phyloP scores from a whole-genome alignment of 92 coral and sea anemone genomes.

The Paragorgia papillata region DNA sequence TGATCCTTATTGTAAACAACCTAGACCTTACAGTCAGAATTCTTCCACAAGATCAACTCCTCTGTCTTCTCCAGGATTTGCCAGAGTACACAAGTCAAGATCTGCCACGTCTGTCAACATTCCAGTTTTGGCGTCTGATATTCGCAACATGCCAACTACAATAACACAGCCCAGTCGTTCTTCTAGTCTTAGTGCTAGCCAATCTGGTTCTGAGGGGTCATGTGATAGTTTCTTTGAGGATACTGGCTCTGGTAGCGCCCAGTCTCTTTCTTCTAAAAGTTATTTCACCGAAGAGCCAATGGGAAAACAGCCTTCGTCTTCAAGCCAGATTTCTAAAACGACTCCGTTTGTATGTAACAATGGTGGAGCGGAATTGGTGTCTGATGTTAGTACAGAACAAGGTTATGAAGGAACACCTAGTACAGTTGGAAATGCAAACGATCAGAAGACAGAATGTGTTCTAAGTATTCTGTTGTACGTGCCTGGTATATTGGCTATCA shows the following conservation, averaged over 20 bases:
- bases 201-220: slow-evolving; percentile 21
- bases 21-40: neutral
- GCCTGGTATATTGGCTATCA: slow-evolving; percentile 61
- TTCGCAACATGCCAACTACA: neutral
- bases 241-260: slow-evolving; percentile 14
- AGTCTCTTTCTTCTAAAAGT: slow-evolving; percentile 2
- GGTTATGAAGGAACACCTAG: slow-evolving; percentile 25
- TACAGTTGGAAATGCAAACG: slow-evolving; percentile 10
- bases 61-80: slow-evolving; percentile 23
- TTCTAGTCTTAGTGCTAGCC: slow-evolving; percentile 17
- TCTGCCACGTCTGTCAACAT: slow-evolving; percentile 40
- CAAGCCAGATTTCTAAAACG: neutral
- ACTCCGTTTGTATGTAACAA: neutral
- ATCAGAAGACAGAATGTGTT: slow-evolving; percentile 18
- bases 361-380: slow-evolving; percentile 18
- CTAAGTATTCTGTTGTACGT: slow-evolving; percentile 71
- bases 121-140: slow-evolving; percentile 25
- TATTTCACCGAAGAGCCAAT: neutral
- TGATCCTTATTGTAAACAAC: slow-evolving; percentile 34
- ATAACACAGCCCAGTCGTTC: neutral
- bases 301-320: neutral
- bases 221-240: slow-evolving; percentile 29
- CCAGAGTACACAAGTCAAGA: slow-evolving; percentile 28
- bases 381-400: slow-evolving; percentile 24
- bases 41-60: slow-evolving; percentile 26